Percentiles rank a stretch among this genome's conserved stretches.
Evolutionary conservation across 2,888 invertebrate genomes (phyloP).

Genomic region (Stictocephala bisonia): DNA sequence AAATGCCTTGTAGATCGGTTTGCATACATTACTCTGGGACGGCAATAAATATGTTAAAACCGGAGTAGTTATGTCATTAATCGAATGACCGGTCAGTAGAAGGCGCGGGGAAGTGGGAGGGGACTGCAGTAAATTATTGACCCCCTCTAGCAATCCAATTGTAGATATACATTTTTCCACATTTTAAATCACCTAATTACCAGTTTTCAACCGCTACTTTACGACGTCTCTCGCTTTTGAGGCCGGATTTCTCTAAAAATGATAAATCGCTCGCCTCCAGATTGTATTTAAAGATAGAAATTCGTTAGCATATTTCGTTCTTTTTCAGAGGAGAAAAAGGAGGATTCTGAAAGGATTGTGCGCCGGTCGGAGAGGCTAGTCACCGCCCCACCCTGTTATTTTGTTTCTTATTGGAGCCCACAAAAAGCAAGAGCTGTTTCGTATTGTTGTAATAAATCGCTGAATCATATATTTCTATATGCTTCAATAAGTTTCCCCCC

Average conservation of each 20-base stretch:
- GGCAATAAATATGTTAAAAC: constrained; percentile 2
- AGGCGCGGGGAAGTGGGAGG: constrained; percentile 29
- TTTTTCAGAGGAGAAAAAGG: constrained; percentile 50
- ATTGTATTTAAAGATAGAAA: constrained; percentile 53
- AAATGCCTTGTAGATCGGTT: constrained; percentile 31
- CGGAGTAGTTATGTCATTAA: neutral
- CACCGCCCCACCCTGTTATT: constrained; percentile 42
- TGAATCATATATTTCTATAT: constrained; percentile 52
- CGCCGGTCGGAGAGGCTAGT: constrained; percentile 8
- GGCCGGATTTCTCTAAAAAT: constrained; percentile 50
- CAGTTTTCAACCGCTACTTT: constrained; percentile 46
- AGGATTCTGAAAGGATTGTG: constrained; percentile 46
- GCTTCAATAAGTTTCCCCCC: constrained; percentile 49
- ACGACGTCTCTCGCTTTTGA: constrained; percentile 43
- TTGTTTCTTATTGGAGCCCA: constrained; percentile 47
- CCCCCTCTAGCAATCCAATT: constrained; percentile 45
- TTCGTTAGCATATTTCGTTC: constrained; percentile 55
- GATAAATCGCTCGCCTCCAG: constrained; percentile 52
- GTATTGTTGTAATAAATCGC: constrained; percentile 52
- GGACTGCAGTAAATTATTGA: neutral
- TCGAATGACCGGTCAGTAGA: neutral
- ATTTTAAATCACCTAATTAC: constrained; percentile 49
- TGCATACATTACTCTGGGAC: constrained; percentile 19
- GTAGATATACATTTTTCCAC: constrained; percentile 50
- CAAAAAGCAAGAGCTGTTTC: constrained; percentile 41